These are phyloP conservation scores for Tetraneura akinire DNA, from an alignment of 1,140 invertebrate species.

Conservation along the genomic window DNA sequence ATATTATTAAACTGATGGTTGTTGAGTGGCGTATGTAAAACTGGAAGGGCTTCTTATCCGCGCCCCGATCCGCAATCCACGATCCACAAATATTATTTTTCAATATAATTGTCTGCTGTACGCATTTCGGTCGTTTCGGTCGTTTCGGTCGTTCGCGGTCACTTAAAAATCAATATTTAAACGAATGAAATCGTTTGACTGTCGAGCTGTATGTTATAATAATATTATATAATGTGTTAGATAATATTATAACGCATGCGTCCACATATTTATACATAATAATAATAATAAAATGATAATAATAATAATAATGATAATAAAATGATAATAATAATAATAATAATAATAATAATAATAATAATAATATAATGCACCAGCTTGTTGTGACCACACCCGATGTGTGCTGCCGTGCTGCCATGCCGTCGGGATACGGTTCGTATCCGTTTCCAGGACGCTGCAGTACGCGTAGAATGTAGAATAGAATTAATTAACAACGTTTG, in stretches of 20 bases:
- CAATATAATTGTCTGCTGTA: not conserved
- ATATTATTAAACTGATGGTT: too few relatives aligned
- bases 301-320: too few relatives aligned
- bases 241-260: not conserved
- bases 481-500: not conserved
- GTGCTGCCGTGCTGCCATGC: not conserved
- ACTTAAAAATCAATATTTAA: slow-evolving; percentile 22
- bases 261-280: too few relatives aligned
- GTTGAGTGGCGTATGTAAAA: not conserved
- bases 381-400: slow-evolving; percentile 3
- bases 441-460: not conserved
- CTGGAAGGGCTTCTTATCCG: not conserved
- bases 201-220: not conserved
- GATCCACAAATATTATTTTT: not conserved
- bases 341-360: too few relatives aligned
- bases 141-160: not conserved
- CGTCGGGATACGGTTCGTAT: not conserved
- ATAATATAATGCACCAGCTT: too few relatives aligned
- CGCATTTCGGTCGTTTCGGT: too few relatives aligned
- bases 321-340: too few relatives aligned
- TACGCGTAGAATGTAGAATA: too few relatives aligned
- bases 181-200: not conserved
- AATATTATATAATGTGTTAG: not conserved
- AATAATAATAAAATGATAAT: too few relatives aligned
- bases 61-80: not conserved